Conservation (phyloP, 2,113 vertebrate genomes). For the Cochlearius cochlearius region DNA sequence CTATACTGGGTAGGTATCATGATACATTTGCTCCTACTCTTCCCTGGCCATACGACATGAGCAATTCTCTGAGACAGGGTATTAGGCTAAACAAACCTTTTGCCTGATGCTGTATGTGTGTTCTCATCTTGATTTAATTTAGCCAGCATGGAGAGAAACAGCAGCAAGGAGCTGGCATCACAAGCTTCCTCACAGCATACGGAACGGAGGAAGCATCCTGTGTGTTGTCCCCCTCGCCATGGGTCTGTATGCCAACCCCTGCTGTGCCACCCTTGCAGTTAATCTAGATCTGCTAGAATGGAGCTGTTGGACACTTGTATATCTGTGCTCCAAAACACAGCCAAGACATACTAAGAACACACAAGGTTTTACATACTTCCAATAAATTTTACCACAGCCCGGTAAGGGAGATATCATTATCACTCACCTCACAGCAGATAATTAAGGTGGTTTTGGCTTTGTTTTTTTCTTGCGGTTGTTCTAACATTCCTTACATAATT, state of each 20-base stretch:
- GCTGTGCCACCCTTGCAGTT: neutral
- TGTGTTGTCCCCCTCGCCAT: rapidly evolving
- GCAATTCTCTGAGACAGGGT: neutral
- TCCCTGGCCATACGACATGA: rapidly evolving
- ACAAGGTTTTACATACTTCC: neutral
- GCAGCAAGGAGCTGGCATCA: neutral
- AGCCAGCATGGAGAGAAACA: neutral
- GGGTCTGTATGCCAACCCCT: neutral
- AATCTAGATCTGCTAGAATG: neutral
- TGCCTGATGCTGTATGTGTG: neutral
- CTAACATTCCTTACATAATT: neutral
- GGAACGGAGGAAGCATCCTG: rapidly evolving
- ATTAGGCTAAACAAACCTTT: neutral
- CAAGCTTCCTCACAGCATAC: neutral
- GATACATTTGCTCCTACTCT: neutral
- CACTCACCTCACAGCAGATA: neutral
- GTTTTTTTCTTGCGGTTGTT: neutral
- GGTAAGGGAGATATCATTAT: neutral
- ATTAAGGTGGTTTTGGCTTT: neutral
- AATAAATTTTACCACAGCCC: neutral
- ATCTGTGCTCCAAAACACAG: neutral
- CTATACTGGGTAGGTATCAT: too few relatives aligned
- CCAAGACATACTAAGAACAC: neutral
- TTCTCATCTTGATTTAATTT: neutral
- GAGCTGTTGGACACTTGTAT: neutral